Evolutionary conservation across 2,113 vertebrate genomes (phyloP).

Genomic region (Myanophis thanlyinensis): DNA sequence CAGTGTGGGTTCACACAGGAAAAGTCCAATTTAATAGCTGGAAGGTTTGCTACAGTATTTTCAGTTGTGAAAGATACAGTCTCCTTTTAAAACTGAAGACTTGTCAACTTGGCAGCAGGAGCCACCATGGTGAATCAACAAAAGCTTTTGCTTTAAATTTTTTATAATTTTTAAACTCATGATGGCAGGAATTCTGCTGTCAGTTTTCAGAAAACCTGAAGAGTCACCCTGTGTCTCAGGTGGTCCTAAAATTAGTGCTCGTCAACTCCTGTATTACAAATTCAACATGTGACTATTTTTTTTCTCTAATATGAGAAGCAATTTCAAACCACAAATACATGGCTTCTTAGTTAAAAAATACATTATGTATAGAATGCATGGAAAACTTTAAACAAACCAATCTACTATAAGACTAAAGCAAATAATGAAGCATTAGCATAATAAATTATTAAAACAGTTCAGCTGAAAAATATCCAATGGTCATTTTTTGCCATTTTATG

Average conservation of each 20-base stretch:
- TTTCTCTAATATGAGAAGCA: neutral
- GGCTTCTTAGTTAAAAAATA: neutral
- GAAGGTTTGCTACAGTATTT: neutral
- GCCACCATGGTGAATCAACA: neutral
- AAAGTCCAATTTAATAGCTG: neutral
- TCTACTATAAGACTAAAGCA: neutral
- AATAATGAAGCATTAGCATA: neutral
- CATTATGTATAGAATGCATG: neutral
- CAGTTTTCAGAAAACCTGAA: neutral
- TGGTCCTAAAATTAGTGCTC: neutral
- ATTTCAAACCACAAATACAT: neutral
- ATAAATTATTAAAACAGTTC: neutral
- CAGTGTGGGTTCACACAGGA: neutral
- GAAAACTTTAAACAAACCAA: neutral
- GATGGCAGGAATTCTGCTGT: neutral
- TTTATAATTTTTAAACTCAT: neutral
- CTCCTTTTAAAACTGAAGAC: neutral
- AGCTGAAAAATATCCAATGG: neutral
- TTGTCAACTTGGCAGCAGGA: neutral
- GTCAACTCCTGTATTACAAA: neutral
- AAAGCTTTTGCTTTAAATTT: neutral
- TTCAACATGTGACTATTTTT: neutral
- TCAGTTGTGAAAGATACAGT: neutral
- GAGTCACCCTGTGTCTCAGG: neutral
- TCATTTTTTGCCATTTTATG: neutral